Evolutionary conservation across 2,888 invertebrate species (phyloP), one percentile per base, ranked within the genome.

Genomic region (Rhogogaster chlorosoma): DNA sequence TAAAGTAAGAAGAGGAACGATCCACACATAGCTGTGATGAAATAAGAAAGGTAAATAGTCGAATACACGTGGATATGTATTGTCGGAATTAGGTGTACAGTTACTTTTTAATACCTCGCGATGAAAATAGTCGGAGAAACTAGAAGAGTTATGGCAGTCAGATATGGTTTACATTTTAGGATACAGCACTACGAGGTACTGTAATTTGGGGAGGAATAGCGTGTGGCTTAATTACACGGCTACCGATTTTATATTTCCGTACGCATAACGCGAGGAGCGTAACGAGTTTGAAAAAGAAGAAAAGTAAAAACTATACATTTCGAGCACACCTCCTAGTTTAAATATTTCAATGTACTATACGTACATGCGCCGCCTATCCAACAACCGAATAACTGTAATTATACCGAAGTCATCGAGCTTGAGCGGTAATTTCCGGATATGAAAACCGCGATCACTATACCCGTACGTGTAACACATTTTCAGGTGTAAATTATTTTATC

Each of bases 191-290:
- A 38, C 36, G n/a, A 42, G 38, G 38, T n/a, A 77, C 49, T 57
- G 83, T 83, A 70, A 70, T 83, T 83, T 83, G 45, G 32, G 42
- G n/a, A 67, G 29, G 64, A 4, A 61, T 83, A 70, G 83, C 67
- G 64, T 70, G 83, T 45, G 64, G 83, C 67, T 45, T 83, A 83
- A 83, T 83, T 83, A 83, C 83, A 83, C 83, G 83, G 29, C 70
- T 57, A 67, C 45, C 70, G 67, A 83, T 83, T 83, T 83, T 45
- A 83, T 83, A 83, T 83, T 83, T 83, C 83, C 83, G 83, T 67
- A 83, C 22, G 32, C 38, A n/a, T 80, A 36, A 80, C 15, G 57
- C 80, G 61, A 38, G 80, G 32, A 80, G 36, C 80, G 80, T 80
- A 80, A 80, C 80, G 80, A 80, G 38, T 29, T 77, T 53, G 49